These are phyloP conservation scores for Drosophila parvula DNA, from an alignment of 1,140 invertebrate species.

Conservation along the genomic window DNA sequence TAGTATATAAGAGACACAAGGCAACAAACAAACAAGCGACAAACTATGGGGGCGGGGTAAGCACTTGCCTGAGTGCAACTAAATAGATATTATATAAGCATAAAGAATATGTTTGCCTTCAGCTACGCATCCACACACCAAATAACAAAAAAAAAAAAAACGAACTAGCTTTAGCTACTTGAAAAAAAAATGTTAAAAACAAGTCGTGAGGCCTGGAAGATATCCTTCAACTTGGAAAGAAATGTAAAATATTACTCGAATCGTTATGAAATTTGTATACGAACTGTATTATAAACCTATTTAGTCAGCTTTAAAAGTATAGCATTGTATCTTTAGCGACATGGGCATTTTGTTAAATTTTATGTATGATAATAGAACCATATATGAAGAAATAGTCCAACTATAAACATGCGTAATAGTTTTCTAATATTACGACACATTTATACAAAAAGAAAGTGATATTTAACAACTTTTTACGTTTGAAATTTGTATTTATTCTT, in stretches of 20 bases:
- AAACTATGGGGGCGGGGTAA: constrained; percentile 51
- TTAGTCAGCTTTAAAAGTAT: neutral
- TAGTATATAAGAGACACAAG: constrained; percentile 23
- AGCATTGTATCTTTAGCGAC: neutral
- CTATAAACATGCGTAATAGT: neutral
- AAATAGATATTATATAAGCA: constrained; percentile 83
- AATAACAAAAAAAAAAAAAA: constrained; percentile 34
- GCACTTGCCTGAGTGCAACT: constrained; percentile 78
- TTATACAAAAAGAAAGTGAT: too few species aligned
- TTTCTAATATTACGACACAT: neutral
- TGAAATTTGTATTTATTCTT: too few species aligned
- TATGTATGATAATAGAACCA: neutral
- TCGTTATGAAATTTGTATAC: neutral
- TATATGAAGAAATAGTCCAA: neutral
- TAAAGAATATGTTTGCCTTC: constrained; percentile 79
- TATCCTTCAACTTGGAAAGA: neutral
- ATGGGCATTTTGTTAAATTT: neutral
- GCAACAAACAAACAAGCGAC: constrained; percentile 32
- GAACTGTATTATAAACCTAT: neutral
- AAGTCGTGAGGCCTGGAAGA: neutral
- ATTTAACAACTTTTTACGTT: too few species aligned
- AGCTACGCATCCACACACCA: constrained; percentile 24
- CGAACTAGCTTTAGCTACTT: constrained; percentile 42
- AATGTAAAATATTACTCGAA: neutral
- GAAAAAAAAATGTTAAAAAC: constrained; percentile 15